Evolutionary conservation across 1,140 invertebrate species (phyloP).

Genomic region (Spodoptera frugiperda): DNA sequence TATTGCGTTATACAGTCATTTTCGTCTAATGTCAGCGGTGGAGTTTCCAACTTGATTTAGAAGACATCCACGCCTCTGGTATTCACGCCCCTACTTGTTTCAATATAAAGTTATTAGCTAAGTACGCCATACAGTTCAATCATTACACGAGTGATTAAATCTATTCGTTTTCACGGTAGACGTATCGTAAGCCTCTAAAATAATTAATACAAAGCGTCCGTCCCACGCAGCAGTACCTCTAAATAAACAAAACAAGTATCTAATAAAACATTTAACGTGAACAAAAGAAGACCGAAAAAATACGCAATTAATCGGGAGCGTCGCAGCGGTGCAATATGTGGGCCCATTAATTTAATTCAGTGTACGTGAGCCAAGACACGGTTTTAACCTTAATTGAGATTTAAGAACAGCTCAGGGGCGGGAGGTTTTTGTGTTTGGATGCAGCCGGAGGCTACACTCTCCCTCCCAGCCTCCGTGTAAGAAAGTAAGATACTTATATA

Average conservation of each 20-base stretch:
- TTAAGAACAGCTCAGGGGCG: conserved; percentile 76
- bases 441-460: conserved; percentile 52
- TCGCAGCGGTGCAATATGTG: conserved; percentile 81
- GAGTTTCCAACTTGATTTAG: conserved; percentile 65
- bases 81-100: conserved; percentile 13
- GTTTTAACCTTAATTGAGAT: conserved; percentile 85
- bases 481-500: conserved; percentile 27
- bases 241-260: conserved; percentile 71
- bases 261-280: conserved; percentile 83
- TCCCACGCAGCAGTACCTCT: conserved; percentile 53
- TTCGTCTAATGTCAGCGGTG: conserved; percentile 60
- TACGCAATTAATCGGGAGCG: conserved; percentile 78
- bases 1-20: conserved; percentile 74
- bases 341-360: conserved; percentile 85
- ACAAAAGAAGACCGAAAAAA: conserved; percentile 71
- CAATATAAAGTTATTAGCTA: conserved; percentile 40
- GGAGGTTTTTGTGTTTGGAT: conserved; percentile 71
- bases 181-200: conserved; percentile 27
- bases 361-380: conserved; percentile 80
- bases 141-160: background rate
- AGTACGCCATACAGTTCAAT: background rate
- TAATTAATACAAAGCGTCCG: conserved; percentile 66
- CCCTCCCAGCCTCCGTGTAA: conserved; percentile 55
- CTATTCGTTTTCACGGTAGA: background rate
- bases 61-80: conserved; percentile 25